Evolutionary conservation across 2,888 invertebrate species (phyloP).

Genomic region (Ecliptopera silaceata): DNA sequence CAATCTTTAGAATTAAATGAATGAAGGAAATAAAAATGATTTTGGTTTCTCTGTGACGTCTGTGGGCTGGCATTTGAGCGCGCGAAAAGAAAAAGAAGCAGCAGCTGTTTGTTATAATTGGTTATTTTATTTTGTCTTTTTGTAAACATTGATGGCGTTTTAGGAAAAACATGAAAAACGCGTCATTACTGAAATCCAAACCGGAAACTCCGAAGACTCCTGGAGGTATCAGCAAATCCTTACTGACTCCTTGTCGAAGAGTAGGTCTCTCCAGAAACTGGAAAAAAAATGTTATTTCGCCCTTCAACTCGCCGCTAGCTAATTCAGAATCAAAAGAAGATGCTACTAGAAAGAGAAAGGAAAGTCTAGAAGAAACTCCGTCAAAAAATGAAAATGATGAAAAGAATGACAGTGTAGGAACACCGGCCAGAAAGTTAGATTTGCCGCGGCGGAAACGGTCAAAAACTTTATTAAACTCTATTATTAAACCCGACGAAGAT

Average conservation of each 20-base stretch:
- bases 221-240: conserved; percentile 77
- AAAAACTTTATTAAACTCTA: conserved; percentile 48
- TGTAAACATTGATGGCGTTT: too few relatives aligned
- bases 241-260: conserved; percentile 79
- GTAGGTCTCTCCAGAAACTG: conserved; percentile 78
- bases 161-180: conserved; percentile 58
- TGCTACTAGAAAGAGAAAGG: conserved; percentile 55
- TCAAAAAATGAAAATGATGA: conserved; percentile 22
- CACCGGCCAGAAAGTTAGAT: conserved; percentile 53
- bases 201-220: conserved; percentile 72
- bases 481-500: conserved; percentile 24
- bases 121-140: too few relatives aligned
- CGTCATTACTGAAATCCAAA: conserved; percentile 50
- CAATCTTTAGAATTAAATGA: too few relatives aligned
- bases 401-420: conserved; percentile 37
- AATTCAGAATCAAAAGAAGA: conserved; percentile 40
- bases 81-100: too few relatives aligned
- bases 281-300: conserved; percentile 63
- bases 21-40: too few relatives aligned
- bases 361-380: conserved; percentile 38
- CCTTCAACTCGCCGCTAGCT: conserved; percentile 68
- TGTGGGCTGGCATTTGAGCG: too few relatives aligned
- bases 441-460: conserved; percentile 59
- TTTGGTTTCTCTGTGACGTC: too few relatives aligned
- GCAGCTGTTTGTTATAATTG: too few relatives aligned